phyloP scores from a whole-genome alignment of 2,113 vertebrate genomes.

The Notothenia coriiceps region DNA sequence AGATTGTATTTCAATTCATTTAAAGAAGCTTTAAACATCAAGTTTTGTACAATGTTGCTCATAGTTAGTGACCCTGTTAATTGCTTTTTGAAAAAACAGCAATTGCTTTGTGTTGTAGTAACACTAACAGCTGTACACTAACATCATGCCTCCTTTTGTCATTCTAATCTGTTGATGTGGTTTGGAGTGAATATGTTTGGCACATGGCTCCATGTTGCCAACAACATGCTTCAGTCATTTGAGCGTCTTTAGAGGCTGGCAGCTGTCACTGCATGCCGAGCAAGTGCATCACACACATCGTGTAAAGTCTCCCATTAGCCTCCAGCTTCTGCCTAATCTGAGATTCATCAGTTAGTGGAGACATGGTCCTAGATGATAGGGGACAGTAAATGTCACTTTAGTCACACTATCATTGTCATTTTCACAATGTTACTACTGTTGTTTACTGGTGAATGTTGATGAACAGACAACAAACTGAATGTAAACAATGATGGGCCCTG shows the following conservation, averaged over 20 bases:
- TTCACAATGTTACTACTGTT: conserved; percentile 20
- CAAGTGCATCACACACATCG: conserved; percentile 59
- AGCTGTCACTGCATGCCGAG: conserved; percentile 57
- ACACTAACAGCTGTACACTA: conserved; percentile 1
- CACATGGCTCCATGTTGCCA: conserved; percentile 59
- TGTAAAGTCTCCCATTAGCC: conserved; percentile 67
- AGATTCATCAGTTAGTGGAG: conserved; percentile 72
- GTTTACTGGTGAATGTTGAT: conserved; percentile 16
- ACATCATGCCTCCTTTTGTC: conserved; percentile 2
- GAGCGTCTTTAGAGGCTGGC: conserved; percentile 54
- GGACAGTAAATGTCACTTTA: conserved; percentile 54
- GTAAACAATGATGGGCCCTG: not conserved
- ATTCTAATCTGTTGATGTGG: conserved; percentile 37
- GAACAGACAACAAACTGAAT: not conserved
- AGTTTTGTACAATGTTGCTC: not conserved
- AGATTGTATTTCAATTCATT: not conserved
- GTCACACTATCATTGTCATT: conserved; percentile 44
- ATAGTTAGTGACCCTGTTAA: not conserved
- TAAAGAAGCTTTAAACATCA: not conserved
- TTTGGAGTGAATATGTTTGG: conserved; percentile 43
- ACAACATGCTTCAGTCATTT: conserved; percentile 62
- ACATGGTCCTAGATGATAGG: conserved; percentile 64
- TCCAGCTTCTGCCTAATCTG: conserved; percentile 63
- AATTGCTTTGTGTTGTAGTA: not conserved
- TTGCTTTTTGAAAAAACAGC: too few species aligned